A percentile compares a stretch with the other conserved stretches of the same genome.
Conservation (phyloP, 2,797 vertebrate species). For the Numenius phaeopus region DNA sequence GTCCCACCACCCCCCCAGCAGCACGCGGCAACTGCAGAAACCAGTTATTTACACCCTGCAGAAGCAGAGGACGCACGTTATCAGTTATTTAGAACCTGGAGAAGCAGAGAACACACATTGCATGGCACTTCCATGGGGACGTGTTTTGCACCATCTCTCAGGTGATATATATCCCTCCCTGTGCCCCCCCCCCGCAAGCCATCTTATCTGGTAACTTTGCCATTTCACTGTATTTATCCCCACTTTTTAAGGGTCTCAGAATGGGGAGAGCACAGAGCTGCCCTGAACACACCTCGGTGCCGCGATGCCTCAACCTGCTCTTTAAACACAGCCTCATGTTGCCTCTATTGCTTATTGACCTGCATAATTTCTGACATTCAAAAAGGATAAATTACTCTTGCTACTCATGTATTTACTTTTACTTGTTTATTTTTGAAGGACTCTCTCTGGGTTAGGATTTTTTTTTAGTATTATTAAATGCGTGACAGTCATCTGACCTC, state of each 20-base stretch:
- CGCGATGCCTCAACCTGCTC: too few relatives aligned
- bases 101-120: background rate
- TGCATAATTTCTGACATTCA: background rate
- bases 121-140: background rate
- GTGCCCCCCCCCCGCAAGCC: background rate
- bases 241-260: background rate
- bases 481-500: accelerated
- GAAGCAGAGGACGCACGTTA: background rate
- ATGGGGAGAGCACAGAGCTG: background rate
- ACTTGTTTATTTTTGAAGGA: background rate
- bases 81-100: background rate
- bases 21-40: background rate
- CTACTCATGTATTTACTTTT: background rate
- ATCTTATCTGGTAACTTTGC: background rate
- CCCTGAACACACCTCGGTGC: background rate
- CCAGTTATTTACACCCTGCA: background rate
- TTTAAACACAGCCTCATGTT: background rate
- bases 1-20: background rate
- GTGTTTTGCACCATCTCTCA: background rate
- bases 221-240: background rate
- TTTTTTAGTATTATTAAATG: background rate
- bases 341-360: background rate
- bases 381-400: background rate
- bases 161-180: too few relatives aligned
- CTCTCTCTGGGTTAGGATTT: background rate